phyloP scores from a whole-genome alignment of 2,113 vertebrate genomes.

The Cichladusa arquata region DNA sequence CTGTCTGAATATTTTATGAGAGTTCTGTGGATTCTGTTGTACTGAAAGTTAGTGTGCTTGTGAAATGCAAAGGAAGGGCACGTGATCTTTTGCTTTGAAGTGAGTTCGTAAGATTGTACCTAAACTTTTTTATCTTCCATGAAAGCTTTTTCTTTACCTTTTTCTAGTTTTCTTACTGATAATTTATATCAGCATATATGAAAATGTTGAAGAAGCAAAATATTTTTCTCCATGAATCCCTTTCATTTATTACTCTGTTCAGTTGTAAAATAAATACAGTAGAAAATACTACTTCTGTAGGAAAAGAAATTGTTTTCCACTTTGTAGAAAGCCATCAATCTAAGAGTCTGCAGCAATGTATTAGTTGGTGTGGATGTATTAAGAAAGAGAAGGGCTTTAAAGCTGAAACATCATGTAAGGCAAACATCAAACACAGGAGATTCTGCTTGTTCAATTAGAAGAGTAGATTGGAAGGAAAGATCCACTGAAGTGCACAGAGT shows the following conservation, averaged over 20 bases:
- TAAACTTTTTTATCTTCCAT: neutral
- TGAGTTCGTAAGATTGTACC: neutral
- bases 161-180: neutral
- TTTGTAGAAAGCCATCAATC: neutral
- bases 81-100: neutral
- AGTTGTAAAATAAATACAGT: neutral
- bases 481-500: neutral
- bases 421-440: neutral
- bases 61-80: neutral
- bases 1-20: neutral
- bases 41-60: neutral
- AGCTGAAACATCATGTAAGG: neutral
- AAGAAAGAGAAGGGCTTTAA: neutral
- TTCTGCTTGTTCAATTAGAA: neutral
- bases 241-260: neutral
- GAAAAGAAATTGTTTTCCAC: neutral
- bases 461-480: neutral
- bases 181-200: neutral
- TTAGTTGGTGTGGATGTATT: neutral
- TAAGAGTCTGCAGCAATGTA: neutral
- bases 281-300: neutral
- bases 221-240: neutral
- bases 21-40: neutral
- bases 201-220: neutral
- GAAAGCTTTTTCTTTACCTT: neutral